phyloP scores from a whole-genome alignment of 2,888 invertebrate species.

The Idaea straminata region DNA sequence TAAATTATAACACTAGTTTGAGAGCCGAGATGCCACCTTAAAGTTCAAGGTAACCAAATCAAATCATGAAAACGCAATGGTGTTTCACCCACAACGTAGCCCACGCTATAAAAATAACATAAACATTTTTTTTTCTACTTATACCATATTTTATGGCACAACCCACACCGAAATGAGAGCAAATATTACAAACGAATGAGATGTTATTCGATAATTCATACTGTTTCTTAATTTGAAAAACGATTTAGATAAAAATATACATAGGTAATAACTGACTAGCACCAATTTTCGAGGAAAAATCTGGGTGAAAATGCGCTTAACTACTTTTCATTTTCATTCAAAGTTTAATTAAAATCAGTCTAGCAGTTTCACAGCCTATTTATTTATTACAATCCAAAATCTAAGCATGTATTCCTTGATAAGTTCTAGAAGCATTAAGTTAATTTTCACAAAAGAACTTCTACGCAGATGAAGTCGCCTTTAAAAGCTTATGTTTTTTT shows the following conservation, averaged over 20 bases:
- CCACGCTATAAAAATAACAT: conserved; percentile 8
- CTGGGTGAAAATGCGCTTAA: not conserved
- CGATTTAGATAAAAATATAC: too few species aligned
- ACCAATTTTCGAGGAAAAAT: not conserved
- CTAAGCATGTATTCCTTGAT: too few species aligned
- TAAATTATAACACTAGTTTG: not conserved
- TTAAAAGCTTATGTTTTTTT: not conserved
- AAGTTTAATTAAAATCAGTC: not conserved
- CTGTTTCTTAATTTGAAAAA: not conserved
- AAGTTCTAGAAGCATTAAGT: too few species aligned
- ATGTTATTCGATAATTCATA: conserved; percentile 20
- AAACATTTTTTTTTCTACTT: conserved; percentile 9
- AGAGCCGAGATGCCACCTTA: not conserved
- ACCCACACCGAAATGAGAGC: conserved; percentile 26
- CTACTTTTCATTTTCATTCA: not conserved
- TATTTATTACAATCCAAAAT: too few species aligned
- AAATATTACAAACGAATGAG: conserved; percentile 23
- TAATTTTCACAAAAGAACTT: too few species aligned
- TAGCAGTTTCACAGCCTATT: not conserved
- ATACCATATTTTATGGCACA: conserved; percentile 14
- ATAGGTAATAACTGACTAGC: too few species aligned
- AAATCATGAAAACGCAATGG: not conserved
- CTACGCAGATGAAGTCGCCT: too few species aligned
- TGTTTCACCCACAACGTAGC: conserved; percentile 13
- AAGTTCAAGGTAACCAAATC: not conserved